Evolutionary conservation across 2,888 invertebrate species (phyloP), one percentile per base, ranked within the genome.

Genomic region (Lacanobia oleracea): DNA sequence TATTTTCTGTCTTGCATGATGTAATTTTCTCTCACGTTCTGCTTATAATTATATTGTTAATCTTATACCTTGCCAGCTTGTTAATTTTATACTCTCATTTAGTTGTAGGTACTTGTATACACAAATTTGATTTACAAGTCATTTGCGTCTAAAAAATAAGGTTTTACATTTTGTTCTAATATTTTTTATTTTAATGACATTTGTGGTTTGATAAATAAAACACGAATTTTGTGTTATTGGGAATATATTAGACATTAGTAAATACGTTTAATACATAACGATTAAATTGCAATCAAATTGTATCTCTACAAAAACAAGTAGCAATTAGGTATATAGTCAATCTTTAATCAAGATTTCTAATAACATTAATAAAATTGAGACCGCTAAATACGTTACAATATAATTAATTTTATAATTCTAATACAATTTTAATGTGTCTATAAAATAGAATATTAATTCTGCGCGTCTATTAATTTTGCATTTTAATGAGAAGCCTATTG

Each of bases 11-110:
- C 67, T 69, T 59, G 66, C 70, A 57, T 81, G 76, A 83, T 72
- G 87, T 70, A 85, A 85, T 67, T 40, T 59, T 62, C 27, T 65
- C 72, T 77, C 48, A 53, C 66, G 75, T 74, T 53, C 56, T 70
- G 68, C n/a, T 68, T 77, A 61, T 75, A 78, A 77, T 79, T 76
- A 70, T 66, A 60, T 84, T 78, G 72, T 80, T 77, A 74, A 79
- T 84, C 43, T 66, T 27, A 77, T 70, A 77, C 40, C 27, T 16
- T 43, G 40, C 5, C 0, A 0, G 53, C 48, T 59, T 14, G 33
- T 70, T 77, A 51, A 8, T 48, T 67, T 62, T 67, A 21, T 64
- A 53, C 10, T 23, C n/a, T 51, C 16, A 56, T 54, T 51, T 18
- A 7, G 3, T 16, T 33, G 2, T 21, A 2, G 14, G 14, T 54